Evolutionary conservation across 2,113 vertebrate genomes (phyloP).

Genomic region (Rhinolophus sinicus): DNA sequence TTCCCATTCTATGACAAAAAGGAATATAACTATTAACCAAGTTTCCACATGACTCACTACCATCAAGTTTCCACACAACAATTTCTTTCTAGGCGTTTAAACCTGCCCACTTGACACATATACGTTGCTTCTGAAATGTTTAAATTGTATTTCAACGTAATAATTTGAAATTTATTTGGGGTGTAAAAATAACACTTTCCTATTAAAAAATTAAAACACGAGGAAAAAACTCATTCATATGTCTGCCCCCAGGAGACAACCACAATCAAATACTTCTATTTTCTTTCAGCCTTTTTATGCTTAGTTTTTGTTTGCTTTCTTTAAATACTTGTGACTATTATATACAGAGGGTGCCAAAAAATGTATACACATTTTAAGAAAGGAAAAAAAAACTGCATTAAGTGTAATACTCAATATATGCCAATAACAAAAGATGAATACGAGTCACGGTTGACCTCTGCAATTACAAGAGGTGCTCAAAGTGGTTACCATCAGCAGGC

Average conservation of each 20-base stretch:
- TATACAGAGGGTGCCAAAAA: too few relatives aligned
- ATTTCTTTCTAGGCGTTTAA: background rate
- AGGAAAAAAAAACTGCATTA: too few relatives aligned
- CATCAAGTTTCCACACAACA: background rate
- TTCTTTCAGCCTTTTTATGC: background rate
- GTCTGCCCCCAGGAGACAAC: background rate
- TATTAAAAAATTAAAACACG: background rate
- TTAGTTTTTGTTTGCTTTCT: slow-evolving; percentile 1
- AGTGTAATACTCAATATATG: too few relatives aligned
- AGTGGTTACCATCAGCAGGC: too few relatives aligned
- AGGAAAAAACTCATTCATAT: background rate
- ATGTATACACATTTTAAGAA: too few relatives aligned
- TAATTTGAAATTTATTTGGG: background rate
- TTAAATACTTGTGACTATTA: background rate
- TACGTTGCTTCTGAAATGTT: background rate
- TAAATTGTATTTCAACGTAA: background rate
- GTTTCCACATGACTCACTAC: background rate
- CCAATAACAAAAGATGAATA: too few relatives aligned
- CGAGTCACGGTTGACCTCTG: too few relatives aligned
- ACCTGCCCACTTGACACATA: background rate
- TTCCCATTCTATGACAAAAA: background rate
- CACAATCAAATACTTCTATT: background rate
- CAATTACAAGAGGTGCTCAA: too few relatives aligned
- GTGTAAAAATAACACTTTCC: background rate
- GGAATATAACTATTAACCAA: background rate